These are phyloP conservation scores for Crypturellus undulatus DNA, from an alignment of 2,113 vertebrate species.

Conservation along the genomic window DNA sequence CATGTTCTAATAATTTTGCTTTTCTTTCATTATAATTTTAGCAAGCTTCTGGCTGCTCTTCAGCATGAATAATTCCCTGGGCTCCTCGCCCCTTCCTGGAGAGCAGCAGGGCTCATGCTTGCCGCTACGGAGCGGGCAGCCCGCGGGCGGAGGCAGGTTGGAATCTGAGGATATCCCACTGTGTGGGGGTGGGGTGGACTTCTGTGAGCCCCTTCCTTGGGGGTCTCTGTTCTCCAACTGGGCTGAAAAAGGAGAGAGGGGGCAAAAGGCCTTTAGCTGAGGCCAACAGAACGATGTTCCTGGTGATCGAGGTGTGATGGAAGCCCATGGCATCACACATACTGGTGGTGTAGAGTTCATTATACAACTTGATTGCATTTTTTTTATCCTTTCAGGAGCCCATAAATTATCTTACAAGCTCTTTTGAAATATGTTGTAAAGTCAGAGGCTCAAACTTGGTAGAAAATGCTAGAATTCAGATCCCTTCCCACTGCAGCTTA, in stretches of 20 bases:
- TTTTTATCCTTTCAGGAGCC: not conserved
- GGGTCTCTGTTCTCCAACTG: not conserved
- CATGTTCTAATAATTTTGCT: not conserved
- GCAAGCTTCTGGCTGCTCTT: not conserved
- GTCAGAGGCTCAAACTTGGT: not conserved
- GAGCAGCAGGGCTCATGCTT: not conserved
- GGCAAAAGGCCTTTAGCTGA: not conserved
- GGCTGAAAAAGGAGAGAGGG: not conserved
- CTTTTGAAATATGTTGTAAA: not conserved
- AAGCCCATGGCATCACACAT: accelerated
- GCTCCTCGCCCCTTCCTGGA: too few species aligned
- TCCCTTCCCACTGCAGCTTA: not conserved
- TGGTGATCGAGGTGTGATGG: not conserved
- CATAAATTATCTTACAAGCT: not conserved
- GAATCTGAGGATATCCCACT: not conserved
- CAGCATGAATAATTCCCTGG: not conserved
- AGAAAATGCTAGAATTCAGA: not conserved
- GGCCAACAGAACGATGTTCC: not conserved
- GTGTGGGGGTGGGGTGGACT: not conserved
- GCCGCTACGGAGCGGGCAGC: not conserved
- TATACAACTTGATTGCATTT: not conserved
- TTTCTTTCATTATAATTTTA: not conserved
- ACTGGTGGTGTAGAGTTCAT: accelerated
- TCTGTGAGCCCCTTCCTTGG: not conserved
- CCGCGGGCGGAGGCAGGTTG: accelerated